Evolutionary conservation across 2,888 invertebrate genomes (phyloP), one percentile per base, ranked within the genome.

Genomic region (Acanthosoma haemorrhoidale): DNA sequence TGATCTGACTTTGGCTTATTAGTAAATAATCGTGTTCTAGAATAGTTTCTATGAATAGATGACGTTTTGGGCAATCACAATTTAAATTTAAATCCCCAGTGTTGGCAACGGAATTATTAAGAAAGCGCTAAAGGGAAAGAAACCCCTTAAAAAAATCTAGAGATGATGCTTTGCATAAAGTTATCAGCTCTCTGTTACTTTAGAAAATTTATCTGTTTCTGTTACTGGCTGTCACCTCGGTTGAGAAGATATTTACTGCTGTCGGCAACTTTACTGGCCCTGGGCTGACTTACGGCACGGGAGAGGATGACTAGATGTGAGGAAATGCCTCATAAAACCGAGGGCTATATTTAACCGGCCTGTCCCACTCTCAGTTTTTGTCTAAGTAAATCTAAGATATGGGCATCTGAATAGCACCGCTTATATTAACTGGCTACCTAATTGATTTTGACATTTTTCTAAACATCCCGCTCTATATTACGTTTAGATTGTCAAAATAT

Each of bases 251-350:
- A 51, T 51, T 51, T 29, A 51, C 51, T 13, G n/a, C n/a, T n/a
- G 1, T 51, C 21, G 0, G n/a, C 51, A 13, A 6, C 13, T n/a
- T 25, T 25, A 51, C 21, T 51, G 29, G 29, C 13, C 29, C 51
- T 25, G 15, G 25, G 6, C 51, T 25, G 25, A 51, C 21, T 51
- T 25, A 25, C 51, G 3, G 5, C 9, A 6, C 0, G n/a, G 13
- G 13, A 3, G 51, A 21, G 61, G 36, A 18, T 18, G 32, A 9
- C 1, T 34, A 61, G 32, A 38, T 16, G 61, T 36, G 36, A 61
- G 38, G 61, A 61, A 61, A 61, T 61, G 36, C 61, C 61, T 61
- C 61, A 25, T 61, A 61, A 61, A 61, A 36, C 61, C 36, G 8
- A 21, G 38, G 21, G 21, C 16, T 61, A 61, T 61, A 38, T 61